Conservation (phyloP, 2,797 vertebrate genomes). For the Moxostoma hubbsi region DNA sequence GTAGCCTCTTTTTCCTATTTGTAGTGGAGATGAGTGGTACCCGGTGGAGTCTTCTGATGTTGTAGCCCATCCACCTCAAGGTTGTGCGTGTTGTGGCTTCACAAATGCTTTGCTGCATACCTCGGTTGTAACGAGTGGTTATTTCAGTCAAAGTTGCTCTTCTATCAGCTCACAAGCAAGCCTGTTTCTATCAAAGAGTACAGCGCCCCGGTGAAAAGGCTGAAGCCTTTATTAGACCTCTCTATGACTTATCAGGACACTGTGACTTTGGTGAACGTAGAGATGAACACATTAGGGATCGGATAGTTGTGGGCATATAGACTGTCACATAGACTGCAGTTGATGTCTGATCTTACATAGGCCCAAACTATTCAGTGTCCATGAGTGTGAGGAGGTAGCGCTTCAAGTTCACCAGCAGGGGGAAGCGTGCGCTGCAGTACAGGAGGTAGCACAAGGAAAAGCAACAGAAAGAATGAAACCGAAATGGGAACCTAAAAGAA, state of each 20-base stretch:
- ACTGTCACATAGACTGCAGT: not conserved
- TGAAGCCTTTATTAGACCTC: conserved; percentile 24
- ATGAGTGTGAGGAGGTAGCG: not conserved
- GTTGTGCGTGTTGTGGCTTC: too few species aligned
- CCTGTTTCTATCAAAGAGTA: conserved; percentile 15
- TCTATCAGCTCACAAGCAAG: too few species aligned
- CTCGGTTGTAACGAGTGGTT: too few species aligned
- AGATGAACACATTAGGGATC: not conserved
- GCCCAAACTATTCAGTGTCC: too few species aligned
- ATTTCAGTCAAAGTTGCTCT: too few species aligned
- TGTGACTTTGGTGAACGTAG: conserved; percentile 2
- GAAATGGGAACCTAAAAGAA: not conserved
- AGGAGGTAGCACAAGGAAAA: not conserved
- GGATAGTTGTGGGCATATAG: not conserved
- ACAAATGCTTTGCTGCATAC: too few species aligned
- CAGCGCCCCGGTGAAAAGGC: not conserved
- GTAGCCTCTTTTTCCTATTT: too few species aligned
- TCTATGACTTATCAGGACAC: conserved; percentile 14
- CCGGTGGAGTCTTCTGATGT: too few species aligned
- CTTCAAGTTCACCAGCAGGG: not conserved
- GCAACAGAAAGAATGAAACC: not conserved
- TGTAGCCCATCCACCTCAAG: too few species aligned
- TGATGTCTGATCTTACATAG: too few species aligned
- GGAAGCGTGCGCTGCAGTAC: not conserved
- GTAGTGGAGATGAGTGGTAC: too few species aligned